These are phyloP conservation scores for Indicator indicator DNA, from an alignment of 2,113 vertebrate species.

Conservation along the genomic window DNA sequence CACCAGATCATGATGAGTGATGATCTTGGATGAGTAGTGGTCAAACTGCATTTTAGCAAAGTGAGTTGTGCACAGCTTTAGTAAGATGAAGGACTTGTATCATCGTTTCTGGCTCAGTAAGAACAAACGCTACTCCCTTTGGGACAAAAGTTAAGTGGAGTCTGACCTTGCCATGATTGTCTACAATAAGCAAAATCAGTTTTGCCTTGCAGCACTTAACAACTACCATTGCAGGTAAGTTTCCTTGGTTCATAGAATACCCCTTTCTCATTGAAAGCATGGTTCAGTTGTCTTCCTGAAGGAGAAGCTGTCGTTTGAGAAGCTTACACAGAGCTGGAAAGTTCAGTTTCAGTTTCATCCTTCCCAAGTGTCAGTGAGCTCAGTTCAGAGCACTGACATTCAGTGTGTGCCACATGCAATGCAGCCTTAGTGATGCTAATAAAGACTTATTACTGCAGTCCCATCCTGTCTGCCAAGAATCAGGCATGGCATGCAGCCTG, in stretches of 20 bases:
- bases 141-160: neutral
- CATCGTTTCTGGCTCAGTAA: neutral
- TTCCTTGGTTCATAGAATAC: neutral
- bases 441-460: neutral
- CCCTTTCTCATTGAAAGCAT: neutral
- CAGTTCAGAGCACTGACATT: neutral
- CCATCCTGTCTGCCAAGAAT: neutral
- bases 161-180: neutral
- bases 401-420: fast-evolving
- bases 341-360: neutral
- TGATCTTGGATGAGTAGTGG: too few relatives aligned
- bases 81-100: neutral
- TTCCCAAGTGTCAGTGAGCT: neutral
- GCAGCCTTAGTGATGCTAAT: neutral
- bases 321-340: fast-evolving
- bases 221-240: neutral
- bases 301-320: neutral
- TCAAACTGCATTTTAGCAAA: neutral
- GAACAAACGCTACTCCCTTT: neutral
- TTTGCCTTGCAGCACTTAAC: neutral
- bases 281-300: neutral
- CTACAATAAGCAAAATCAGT: neutral
- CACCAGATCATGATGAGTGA: neutral
- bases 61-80: neutral
- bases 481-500: fast-evolving